Evolutionary conservation across 2,113 vertebrate genomes (phyloP).

Genomic region (Syrrhaptes paradoxus): DNA sequence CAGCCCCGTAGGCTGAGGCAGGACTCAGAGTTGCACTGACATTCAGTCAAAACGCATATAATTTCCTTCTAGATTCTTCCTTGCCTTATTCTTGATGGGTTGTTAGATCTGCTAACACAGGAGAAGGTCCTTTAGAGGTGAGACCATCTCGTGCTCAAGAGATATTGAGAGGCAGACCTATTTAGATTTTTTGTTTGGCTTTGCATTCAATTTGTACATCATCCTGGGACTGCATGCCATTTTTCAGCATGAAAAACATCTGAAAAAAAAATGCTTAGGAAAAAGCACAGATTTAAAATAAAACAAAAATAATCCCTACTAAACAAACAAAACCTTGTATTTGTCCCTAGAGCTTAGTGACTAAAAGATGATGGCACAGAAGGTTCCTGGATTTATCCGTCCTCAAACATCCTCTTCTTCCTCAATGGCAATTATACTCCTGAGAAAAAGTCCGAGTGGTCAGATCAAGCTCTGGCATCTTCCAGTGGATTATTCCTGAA

Average conservation of each 20-base stretch:
- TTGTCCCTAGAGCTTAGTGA: neutral
- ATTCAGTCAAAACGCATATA: neutral
- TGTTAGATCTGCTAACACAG: neutral
- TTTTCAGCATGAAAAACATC: neutral
- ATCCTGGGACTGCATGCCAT: neutral
- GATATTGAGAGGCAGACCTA: neutral
- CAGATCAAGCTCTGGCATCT: neutral
- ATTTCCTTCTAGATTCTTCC: neutral
- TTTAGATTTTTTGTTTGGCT: neutral
- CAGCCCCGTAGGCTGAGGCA: neutral
- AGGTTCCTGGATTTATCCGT: neutral
- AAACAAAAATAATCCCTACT: neutral
- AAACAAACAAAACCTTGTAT: neutral
- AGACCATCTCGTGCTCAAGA: neutral
- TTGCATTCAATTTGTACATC: neutral
- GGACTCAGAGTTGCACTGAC: neutral
- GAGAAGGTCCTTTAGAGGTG: neutral
- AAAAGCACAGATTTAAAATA: constrained; percentile 11
- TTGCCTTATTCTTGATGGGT: neutral
- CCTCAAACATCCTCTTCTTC: neutral
- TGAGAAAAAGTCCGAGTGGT: constrained; percentile 6
- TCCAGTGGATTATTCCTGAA: constrained; percentile 40
- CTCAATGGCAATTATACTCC: neutral
- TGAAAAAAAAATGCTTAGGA: neutral
- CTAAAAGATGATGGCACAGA: neutral